Percentiles rank a stretch among this genome's conserved stretches.
Evolutionary conservation across 2,113 vertebrate genomes (phyloP).

Genomic region (Anolis carolinensis): DNA sequence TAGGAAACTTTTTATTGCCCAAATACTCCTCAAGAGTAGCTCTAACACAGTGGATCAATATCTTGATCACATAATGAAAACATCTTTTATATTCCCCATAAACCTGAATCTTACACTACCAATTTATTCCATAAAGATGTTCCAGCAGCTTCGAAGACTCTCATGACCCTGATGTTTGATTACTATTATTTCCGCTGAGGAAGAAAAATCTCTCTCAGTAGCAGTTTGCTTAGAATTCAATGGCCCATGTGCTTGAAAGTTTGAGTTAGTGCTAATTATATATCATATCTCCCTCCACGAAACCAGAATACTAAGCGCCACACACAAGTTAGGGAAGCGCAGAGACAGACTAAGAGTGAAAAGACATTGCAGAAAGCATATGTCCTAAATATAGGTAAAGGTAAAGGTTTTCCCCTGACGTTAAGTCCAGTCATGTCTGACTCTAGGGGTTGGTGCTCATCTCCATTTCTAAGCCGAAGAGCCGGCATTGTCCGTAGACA

Average conservation of each 20-base stretch:
- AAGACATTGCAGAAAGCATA: not conserved
- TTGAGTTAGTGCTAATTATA: constrained; percentile 19
- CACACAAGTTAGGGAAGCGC: not conserved
- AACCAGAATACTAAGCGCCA: constrained; percentile 4
- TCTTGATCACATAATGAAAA: not conserved
- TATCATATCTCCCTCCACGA: not conserved
- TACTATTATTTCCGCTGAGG: constrained; percentile 2
- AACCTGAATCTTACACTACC: not conserved
- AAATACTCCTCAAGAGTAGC: not conserved
- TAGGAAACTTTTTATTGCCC: not conserved
- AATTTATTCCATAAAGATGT: constrained; percentile 25
- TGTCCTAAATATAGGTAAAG: no score
- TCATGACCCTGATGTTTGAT: constrained; percentile 13
- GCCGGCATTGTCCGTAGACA: no score
- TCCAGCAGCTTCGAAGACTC: constrained; percentile 1
- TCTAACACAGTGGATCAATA: not conserved
- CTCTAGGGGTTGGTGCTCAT: no score
- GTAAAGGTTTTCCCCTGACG: no score
- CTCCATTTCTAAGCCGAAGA: no score
- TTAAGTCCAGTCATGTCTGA: no score
- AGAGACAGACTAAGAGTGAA: not conserved
- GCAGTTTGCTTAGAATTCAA: constrained; percentile 22
- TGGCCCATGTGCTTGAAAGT: not conserved
- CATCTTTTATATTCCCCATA: not conserved
- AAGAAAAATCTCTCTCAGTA: constrained; percentile 12